These are phyloP conservation scores for Jordanella pulchra DNA, from an alignment of 2,797 vertebrate species.

Conservation along the genomic window DNA sequence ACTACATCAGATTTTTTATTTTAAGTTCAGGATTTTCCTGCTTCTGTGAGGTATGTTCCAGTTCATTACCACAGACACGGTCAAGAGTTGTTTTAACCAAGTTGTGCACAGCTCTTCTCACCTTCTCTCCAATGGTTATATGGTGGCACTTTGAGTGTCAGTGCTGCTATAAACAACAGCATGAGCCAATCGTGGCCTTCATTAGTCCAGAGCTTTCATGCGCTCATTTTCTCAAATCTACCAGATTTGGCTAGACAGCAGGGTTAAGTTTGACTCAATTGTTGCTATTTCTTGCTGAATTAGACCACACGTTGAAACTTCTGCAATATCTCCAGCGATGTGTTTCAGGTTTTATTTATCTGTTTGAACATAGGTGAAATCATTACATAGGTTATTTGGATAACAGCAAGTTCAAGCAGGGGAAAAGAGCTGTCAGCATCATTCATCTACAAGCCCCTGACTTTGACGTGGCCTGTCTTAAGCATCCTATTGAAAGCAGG, in stretches of 20 bases:
- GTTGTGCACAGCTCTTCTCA: slow-evolving; percentile 76
- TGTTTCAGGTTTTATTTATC: background rate
- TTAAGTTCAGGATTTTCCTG: background rate
- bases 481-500: slow-evolving; percentile 71
- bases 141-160: slow-evolving; percentile 60
- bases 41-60: slow-evolving; percentile 50
- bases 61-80: slow-evolving; percentile 77
- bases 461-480: slow-evolving; percentile 71
- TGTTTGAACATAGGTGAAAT: slow-evolving; percentile 34
- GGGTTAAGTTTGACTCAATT: slow-evolving; percentile 75
- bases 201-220: slow-evolving; percentile 63
- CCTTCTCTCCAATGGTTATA: slow-evolving; percentile 80
- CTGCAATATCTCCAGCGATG: background rate
- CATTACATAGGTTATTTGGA: slow-evolving; percentile 17
- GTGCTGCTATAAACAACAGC: slow-evolving; percentile 70
- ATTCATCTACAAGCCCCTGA: slow-evolving; percentile 72
- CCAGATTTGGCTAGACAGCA: slow-evolving; percentile 72
- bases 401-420: slow-evolving; percentile 67
- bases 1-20: background rate
- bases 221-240: slow-evolving; percentile 66
- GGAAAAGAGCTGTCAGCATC: slow-evolving; percentile 61
- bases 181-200: slow-evolving; percentile 63
- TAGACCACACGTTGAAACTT: slow-evolving; percentile 44
- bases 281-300: slow-evolving; percentile 44
- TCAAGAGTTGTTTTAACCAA: slow-evolving; percentile 80